Conservation (phyloP, 1,140 invertebrate species). For the Drosophila prosaltans region DNA sequence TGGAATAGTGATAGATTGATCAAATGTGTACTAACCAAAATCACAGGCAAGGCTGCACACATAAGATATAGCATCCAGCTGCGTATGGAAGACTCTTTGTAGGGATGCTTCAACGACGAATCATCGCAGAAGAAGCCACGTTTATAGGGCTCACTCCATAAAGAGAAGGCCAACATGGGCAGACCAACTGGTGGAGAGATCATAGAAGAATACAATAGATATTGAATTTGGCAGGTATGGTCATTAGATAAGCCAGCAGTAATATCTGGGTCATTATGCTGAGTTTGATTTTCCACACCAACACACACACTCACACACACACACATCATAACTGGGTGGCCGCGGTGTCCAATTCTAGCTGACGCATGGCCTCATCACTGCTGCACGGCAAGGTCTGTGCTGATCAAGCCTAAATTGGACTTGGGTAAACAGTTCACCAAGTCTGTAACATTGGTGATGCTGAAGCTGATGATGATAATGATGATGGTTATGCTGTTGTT, state of each 20-base stretch:
- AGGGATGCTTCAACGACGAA: constrained; percentile 94
- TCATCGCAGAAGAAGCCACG: constrained; percentile 98
- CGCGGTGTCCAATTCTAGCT: constrained; percentile 56
- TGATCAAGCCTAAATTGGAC: constrained; percentile 70
- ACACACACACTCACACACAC: background rate
- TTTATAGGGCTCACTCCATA: constrained; percentile 90
- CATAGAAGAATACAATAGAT: background rate
- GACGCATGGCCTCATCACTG: constrained; percentile 43
- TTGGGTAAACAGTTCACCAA: constrained; percentile 61
- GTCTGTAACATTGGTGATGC: constrained; percentile 25
- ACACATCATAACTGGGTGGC: constrained; percentile 21
- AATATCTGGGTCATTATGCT: constrained; percentile 14
- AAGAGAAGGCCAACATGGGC: constrained; percentile 88
- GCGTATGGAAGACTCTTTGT: constrained; percentile 90
- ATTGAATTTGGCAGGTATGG: no score
- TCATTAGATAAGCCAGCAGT: background rate
- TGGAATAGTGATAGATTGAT: no score
- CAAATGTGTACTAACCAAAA: constrained; percentile 86
- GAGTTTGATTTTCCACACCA: background rate
- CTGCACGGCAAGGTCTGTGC: constrained; percentile 48
- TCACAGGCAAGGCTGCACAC: constrained; percentile 88
- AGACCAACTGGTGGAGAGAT: constrained; percentile 86
- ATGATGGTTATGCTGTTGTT: constrained; percentile 28
- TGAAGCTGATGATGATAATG: constrained; percentile 12
- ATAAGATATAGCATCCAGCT: constrained; percentile 90